These are phyloP conservation scores for Gortyna flavago DNA, from an alignment of 2,888 invertebrate species.

Conservation along the genomic window DNA sequence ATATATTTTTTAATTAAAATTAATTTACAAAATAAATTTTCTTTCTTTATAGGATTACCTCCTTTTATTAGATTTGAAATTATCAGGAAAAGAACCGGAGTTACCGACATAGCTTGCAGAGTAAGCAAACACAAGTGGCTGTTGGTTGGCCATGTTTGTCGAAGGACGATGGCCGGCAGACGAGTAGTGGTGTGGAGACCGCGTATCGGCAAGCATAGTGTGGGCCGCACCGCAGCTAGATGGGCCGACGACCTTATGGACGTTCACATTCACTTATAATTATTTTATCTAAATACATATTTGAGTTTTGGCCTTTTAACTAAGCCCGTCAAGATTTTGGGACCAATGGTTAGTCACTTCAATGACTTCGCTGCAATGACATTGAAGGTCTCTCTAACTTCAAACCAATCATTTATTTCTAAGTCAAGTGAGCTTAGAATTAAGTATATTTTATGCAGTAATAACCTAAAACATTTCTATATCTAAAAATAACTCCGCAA, in stretches of 20 bases:
- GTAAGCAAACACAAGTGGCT: not conserved
- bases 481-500: slow-evolving; percentile 12
- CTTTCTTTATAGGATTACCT: too few relatives aligned
- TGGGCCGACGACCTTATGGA: not conserved
- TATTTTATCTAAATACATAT: not conserved
- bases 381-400: not conserved
- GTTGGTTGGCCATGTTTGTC: not conserved
- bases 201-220: not conserved
- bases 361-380: too few relatives aligned
- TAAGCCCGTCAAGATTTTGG: not conserved
- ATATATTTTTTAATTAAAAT: too few relatives aligned
- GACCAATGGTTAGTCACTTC: not conserved
- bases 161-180: not conserved
- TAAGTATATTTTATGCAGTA: slow-evolving; percentile 1
- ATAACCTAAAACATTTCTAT: slow-evolving; percentile 13
- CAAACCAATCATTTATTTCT: not conserved
- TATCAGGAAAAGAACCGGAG: not conserved
- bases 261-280: not conserved
- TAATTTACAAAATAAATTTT: too few relatives aligned
- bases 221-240: not conserved
- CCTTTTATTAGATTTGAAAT: not conserved
- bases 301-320: not conserved
- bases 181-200: not conserved
- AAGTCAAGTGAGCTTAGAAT: not conserved
- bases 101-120: not conserved